Evolutionary conservation across 2,113 vertebrate species (phyloP), one percentile per base, ranked within the genome.

Genomic region (Nibea albiflora): DNA sequence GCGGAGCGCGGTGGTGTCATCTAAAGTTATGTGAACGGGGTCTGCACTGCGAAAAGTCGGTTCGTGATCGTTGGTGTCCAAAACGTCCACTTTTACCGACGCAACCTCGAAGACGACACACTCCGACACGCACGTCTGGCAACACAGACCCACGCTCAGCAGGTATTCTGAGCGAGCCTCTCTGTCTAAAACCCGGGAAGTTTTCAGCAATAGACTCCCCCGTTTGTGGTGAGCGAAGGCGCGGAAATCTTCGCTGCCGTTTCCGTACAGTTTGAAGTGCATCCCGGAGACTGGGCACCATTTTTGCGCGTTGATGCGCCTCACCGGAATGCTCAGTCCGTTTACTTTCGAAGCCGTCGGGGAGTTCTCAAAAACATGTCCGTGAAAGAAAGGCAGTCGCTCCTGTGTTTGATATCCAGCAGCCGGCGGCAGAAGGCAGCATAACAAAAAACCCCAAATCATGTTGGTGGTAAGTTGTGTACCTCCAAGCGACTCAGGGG

Each of bases 21-120:
- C 94, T 81, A 97, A 94, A 92, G 87, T 95, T 88, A 97, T 92
- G 61, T 83, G 92, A 7, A 91, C 39, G 66, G 90, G 64, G 68
- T 88, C 92, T 62, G 84, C 68, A 5, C 84, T 80, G 61, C 64
- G 76, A 88, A 96, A 96, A 81, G 93, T 92, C 57, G 96, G 97
- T 22, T 92, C 91, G 91, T 97, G 94, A 85, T 97, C 97, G 91
- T 97, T 97, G 72, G 94, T 93, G 90, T 97, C 97, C 93, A 97
- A 84, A 65, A 97, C 95, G 85, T 95, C 95, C 68, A 97, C 94
- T 91, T 94, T 95, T 15, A 97, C 73, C 28, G 90, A 89, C 42
- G 95, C 96, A 35, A 96, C 92, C 86, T 92, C 91, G 26, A 90
- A 85, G 8, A 88, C 81, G 17, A 76, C 74, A 3, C 86, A 80